Evolutionary conservation across 2,888 invertebrate species (phyloP), one percentile per base, ranked within the genome.

Genomic region (Drosophila nr. perissopoda): DNA sequence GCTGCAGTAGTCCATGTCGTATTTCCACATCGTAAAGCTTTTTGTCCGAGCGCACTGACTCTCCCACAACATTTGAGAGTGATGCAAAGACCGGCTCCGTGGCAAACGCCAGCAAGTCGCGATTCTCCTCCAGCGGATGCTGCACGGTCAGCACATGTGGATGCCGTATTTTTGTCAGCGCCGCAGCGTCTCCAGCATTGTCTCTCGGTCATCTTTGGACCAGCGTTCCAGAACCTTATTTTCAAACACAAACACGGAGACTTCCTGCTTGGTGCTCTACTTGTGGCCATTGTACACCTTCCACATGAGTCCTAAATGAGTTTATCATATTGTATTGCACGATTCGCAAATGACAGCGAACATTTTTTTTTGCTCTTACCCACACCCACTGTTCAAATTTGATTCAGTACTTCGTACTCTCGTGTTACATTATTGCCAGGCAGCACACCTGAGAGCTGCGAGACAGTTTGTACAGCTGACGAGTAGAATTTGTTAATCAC

Each of bases 131-230:
- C 11, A 99, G 94, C 7, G 99, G 97, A 94, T 99, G 98, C 89
- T 99, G 98, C 0, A 99, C 98, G 0, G 97, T 98, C n/a, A n/a
- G n/a, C n/a, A n/a, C n/a, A n/a, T n/a, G 97, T 0, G 99, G 99
- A 93, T 99, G 99, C 54, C 97, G 88, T 38, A 93, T 94, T 92
- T 98, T 97, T 0, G 99, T 99, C 31, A 99, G 93, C 96, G 95
- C 84, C 96, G 96, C 59, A 99, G 92, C 0, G 95, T 95, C 52
- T 98, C 98, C 63, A 99, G 91, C 93, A 99, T 96, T 1, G n/a
- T n/a, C n/a, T n/a, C n/a, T n/a, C n/a, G n/a, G n/a, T n/a, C n/a
- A n/a, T n/a, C n/a, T n/a, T n/a, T n/a, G n/a, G n/a, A n/a, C n/a
- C n/a, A n/a, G n/a, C n/a, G n/a, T n/a, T n/a, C n/a, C n/a, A n/a